phyloP scores from a whole-genome alignment of 2,797 vertebrate species.

The Tenualosa ilisha region DNA sequence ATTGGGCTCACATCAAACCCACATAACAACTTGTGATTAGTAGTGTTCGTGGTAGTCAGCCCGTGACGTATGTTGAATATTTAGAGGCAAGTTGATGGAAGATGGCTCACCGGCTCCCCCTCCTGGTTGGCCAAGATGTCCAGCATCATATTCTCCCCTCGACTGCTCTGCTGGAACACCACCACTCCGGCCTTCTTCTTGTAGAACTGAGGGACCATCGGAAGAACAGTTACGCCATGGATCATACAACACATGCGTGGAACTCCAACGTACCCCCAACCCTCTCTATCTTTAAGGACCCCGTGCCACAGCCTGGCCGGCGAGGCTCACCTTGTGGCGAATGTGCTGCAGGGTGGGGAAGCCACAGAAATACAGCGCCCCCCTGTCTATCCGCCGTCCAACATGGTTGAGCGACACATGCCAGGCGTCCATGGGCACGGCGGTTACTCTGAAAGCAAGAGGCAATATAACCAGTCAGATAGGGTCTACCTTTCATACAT shows the following conservation, averaged over 20 bases:
- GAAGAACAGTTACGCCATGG: background rate
- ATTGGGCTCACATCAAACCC: too few species aligned
- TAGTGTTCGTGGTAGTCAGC: background rate
- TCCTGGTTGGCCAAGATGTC: slow-evolving; percentile 77
- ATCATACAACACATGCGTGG: too few species aligned
- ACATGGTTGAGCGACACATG: slow-evolving; percentile 79
- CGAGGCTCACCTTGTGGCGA: slow-evolving; percentile 83
- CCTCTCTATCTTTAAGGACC: background rate
- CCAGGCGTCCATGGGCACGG: slow-evolving; percentile 92
- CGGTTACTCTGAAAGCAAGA: slow-evolving; percentile 69
- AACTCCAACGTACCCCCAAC: background rate
- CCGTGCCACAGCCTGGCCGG: background rate
- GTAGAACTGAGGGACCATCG: slow-evolving; percentile 75
- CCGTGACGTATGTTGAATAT: background rate
- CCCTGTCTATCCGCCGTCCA: slow-evolving; percentile 79
- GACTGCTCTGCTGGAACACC: slow-evolving; percentile 96
- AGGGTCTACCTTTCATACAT: background rate
- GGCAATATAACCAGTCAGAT: slow-evolving; percentile 24
- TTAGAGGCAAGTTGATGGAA: background rate
- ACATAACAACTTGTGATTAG: too few species aligned
- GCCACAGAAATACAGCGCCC: slow-evolving; percentile 91
- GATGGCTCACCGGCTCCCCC: slow-evolving; percentile 74
- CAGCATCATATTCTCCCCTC: slow-evolving; percentile 95
- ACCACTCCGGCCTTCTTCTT: slow-evolving; percentile 91
- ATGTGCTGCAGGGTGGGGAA: slow-evolving; percentile 97